Base-by-base conservation (phyloP, 1,140 invertebrate genomes). In the Ips typographus region DNA sequence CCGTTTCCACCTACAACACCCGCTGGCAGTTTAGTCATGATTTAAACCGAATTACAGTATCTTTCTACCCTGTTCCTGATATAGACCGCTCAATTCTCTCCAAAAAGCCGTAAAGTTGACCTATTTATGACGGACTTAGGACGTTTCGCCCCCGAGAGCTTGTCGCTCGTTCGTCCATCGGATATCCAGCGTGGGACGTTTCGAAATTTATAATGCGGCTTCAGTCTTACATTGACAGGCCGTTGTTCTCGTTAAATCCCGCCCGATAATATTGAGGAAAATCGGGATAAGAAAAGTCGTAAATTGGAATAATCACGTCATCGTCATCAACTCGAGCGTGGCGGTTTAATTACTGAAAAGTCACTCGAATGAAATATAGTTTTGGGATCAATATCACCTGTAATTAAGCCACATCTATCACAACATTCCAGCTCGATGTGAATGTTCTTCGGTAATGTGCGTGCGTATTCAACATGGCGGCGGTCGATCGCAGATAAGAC, bases 391-490 rank as follows among this genome's bases (percentile, higher is more conserved):
- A 57, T 57, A 57, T 57, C 39, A 55, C 55, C 43, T 47, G 41
- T 43, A 57, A 65, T 65, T 65, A 65, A 56, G 64, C 41, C 37
- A 65, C 40, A 65, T 65, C 64, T 55, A 65, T 65, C 64, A 65
- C 52, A 6, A 62, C 60, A 51, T 62, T 62, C 60, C 43, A 22
- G 57, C 53, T 43, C 7, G 44, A 65, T 56, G 37, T 47, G 51
- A 55, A 41, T 57, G 40, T 65, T 37, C 4, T 22, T 43, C 38
- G 39, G 55, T 44, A 57, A 57, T 65, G 64, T 65, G 64, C 40
- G 51, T 65, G 64, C 51, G 64, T 57, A 57, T 65, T 52, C 64
- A 65, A 65, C 64, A 65, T 65, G 64, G 64, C 64, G 64, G 64
- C 42, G 41, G 40, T 37, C 40, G 64, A 65, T 65, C 64, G 40